Evolutionary conservation across 2,888 invertebrate species (phyloP), one percentile per base, ranked within the genome.

Genomic region (Rotaria magnacalcarata): DNA sequence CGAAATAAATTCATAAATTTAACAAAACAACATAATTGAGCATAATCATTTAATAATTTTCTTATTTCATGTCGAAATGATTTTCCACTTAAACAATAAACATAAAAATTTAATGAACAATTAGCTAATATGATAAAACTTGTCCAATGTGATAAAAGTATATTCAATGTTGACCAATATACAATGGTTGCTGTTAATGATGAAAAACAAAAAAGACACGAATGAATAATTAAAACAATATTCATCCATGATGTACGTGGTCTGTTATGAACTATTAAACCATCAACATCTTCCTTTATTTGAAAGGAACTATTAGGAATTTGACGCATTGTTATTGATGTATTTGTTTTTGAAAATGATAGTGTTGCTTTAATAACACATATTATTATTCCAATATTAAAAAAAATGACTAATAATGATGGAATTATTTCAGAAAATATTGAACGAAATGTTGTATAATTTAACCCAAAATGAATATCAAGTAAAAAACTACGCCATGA

Each of bases 361-460:
- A 80, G 24, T 47, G 75, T 43, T 80, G 75, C 34, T 80, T 80
- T 5, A 47, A 80, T 47, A 11, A 80, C 75, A 47, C 75, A 16
- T 21, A 80, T 24, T 24, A 80, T 80, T 7, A 80, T 47, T 24
- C 43, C 75, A 8, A 47, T 80, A 80, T 80, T 80, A n/a, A 80
- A 80, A 7, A 80, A 1, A 43, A 47, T 80, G 24, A 80, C 75
- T 24, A 80, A 80, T 21, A 80, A 24, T n/a, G 75, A 80, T 47
- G 75, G 75, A 43, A 80, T 80, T 43, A 80, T 80, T 47, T 80
- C 75, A 43, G 75, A 80, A 80, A 80, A 80, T 80, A 80, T 80
- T 24, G 75, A 80, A 47, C 75, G 75, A 47, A 80, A 24, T n/a
- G 75, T 80, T 24, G 41, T 43, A 24, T 80, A 80, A 80, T 80